Percentiles rank a stretch among this genome's conserved stretches.
Evolutionary conservation across 2,797 vertebrate species (phyloP).

Genomic region (Enteromius treurensis): DNA sequence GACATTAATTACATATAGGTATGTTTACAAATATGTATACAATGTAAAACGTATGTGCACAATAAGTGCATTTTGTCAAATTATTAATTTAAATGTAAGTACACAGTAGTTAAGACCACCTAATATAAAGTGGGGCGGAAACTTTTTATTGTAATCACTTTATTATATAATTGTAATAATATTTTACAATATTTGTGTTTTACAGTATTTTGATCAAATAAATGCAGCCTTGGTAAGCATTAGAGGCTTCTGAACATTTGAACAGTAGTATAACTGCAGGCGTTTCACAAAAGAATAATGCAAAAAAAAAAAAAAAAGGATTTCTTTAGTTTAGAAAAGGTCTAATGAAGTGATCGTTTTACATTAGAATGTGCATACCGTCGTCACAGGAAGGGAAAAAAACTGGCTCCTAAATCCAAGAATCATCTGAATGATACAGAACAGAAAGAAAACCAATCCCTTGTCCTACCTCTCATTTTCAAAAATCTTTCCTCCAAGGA

Average conservation of each 20-base stretch:
- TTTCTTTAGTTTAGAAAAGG: constrained; percentile 12
- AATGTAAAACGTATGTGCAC: too few relatives aligned
- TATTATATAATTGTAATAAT: background rate
- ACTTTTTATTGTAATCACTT: background rate
- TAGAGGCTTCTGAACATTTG: background rate
- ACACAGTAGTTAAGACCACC: too few relatives aligned
- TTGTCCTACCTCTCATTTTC: constrained; percentile 25
- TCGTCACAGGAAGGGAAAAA: constrained; percentile 5
- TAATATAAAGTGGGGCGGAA: too few relatives aligned
- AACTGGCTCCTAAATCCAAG: constrained; percentile 31
- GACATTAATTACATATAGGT: too few relatives aligned
- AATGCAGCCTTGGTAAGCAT: background rate
- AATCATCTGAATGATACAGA: constrained; percentile 46
- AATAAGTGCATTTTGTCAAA: too few relatives aligned
- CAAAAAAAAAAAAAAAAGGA: background rate
- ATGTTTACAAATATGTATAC: too few relatives aligned
- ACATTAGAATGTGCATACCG: constrained; percentile 4
- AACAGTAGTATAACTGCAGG: background rate
- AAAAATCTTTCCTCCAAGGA: constrained; percentile 57
- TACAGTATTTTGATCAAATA: background rate
- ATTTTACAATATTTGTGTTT: background rate
- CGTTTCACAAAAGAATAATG: constrained; percentile 9
- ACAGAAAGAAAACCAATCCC: constrained; percentile 55
- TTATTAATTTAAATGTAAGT: too few relatives aligned
- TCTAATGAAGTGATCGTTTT: constrained; percentile 24